Evolutionary conservation across 2,113 vertebrate species (phyloP).

Genomic region (Furnarius figulus): DNA sequence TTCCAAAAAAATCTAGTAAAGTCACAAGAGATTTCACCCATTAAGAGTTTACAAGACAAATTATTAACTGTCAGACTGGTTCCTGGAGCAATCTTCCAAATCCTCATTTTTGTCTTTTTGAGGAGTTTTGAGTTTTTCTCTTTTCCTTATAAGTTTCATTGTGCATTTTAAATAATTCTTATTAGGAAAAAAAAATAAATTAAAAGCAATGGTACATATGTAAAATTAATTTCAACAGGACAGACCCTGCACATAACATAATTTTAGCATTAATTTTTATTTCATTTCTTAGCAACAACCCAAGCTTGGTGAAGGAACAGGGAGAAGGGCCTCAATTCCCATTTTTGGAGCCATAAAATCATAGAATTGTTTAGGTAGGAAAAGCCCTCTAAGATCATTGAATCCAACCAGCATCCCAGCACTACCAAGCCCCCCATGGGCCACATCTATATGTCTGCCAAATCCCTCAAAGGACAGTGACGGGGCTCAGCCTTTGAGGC

Average conservation of each 20-base stretch:
- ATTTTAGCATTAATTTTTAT: background rate
- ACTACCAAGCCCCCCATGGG: background rate
- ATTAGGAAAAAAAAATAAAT: background rate
- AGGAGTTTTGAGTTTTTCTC: background rate
- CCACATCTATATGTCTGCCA: background rate
- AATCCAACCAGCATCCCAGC: background rate
- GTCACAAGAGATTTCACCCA: background rate
- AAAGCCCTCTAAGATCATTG: background rate
- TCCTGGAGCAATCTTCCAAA: background rate
- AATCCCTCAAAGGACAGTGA: background rate
- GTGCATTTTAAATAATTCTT: background rate
- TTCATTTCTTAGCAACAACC: background rate
- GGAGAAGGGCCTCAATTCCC: background rate
- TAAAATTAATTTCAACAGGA: background rate
- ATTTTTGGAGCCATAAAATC: background rate
- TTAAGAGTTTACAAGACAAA: background rate
- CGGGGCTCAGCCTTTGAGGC: background rate
- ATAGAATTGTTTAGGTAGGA: background rate
- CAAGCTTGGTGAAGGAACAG: background rate
- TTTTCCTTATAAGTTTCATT: background rate
- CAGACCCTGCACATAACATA: background rate
- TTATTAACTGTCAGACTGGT: background rate
- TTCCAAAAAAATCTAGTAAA: background rate
- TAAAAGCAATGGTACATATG: background rate
- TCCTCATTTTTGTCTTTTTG: background rate